A percentile compares a stretch with the other conserved stretches of the same genome.
Conservation (phyloP, 2,888 invertebrate genomes). For the Pseudococcus jackbeardsleyi region DNA sequence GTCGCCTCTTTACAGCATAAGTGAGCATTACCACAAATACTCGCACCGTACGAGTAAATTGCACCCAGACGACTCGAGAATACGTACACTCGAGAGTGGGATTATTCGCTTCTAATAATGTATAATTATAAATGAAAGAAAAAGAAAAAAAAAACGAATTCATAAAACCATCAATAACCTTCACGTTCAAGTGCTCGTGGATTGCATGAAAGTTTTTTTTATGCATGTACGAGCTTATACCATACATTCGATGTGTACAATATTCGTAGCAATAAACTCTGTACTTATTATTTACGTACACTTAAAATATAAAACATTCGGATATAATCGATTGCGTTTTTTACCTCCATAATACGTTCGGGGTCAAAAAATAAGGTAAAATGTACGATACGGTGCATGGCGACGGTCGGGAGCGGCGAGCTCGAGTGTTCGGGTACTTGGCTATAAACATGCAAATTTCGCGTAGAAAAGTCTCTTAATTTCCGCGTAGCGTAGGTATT, state of each 20-base stretch:
- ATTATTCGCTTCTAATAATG: slow-evolving; percentile 8
- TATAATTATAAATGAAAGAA: neutral
- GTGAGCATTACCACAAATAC: too few relatives aligned
- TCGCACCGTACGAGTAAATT: too few relatives aligned
- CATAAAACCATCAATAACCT: slow-evolving; percentile 35
- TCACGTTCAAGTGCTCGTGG: slow-evolving; percentile 27
- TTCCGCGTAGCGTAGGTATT: neutral
- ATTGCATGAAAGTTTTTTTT: slow-evolving; percentile 30
- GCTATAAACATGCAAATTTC: slow-evolving; percentile 39
- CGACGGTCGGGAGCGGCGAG: neutral
- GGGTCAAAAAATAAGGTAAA: slow-evolving; percentile 11
- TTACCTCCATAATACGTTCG: neutral
- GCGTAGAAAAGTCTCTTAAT: slow-evolving; percentile 1
- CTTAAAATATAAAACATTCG: neutral
- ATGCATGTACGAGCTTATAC: neutral
- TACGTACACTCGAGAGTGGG: slow-evolving; percentile 6
- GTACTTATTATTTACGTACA: slow-evolving; percentile 1
- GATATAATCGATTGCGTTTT: neutral
- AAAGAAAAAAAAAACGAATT: neutral
- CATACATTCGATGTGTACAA: neutral
- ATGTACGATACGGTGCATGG: neutral
- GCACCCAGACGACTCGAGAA: neutral
- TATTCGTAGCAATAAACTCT: neutral
- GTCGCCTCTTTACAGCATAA: neutral
- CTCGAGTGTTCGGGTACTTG: neutral